These are phyloP conservation scores for Pecten maximus DNA, from an alignment of 2,888 invertebrate species.

Conservation along the genomic window DNA sequence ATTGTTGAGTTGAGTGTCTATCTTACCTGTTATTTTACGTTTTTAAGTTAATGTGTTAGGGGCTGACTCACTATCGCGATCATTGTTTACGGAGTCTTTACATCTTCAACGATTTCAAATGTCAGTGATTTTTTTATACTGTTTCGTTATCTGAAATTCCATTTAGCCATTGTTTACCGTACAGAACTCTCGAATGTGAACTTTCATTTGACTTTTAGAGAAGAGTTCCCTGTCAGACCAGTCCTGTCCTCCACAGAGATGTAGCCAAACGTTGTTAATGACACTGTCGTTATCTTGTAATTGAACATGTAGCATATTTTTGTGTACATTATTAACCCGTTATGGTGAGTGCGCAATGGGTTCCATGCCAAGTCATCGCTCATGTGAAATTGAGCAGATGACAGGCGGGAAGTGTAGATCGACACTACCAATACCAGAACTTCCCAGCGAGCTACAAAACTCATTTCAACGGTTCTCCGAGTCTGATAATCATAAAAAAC, in stretches of 20 bases:
- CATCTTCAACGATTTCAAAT: constrained; percentile 5
- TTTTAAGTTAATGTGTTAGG: background rate
- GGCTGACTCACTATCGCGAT: background rate
- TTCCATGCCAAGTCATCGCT: background rate
- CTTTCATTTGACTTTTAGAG: background rate
- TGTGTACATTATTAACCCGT: constrained; percentile 2
- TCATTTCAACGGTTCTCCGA: background rate
- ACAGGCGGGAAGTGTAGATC: background rate
- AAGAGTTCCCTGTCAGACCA: too few relatives aligned
- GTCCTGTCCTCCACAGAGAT: background rate
- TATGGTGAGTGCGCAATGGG: background rate
- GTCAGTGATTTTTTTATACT: background rate
- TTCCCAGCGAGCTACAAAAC: background rate
- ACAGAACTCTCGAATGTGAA: background rate
- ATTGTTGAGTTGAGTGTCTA: background rate
- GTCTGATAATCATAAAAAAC: background rate
- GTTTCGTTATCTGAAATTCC: background rate
- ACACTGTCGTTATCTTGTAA: constrained; percentile 1
- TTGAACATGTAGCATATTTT: background rate
- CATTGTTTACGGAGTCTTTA: background rate
- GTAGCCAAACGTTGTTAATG: background rate
- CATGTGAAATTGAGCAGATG: constrained; percentile 26
- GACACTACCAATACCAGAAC: background rate
- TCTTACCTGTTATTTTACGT: background rate
- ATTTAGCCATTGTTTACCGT: background rate